These are phyloP conservation scores for Salpingus planirostris DNA, from an alignment of 2,888 invertebrate species.

Conservation along the genomic window DNA sequence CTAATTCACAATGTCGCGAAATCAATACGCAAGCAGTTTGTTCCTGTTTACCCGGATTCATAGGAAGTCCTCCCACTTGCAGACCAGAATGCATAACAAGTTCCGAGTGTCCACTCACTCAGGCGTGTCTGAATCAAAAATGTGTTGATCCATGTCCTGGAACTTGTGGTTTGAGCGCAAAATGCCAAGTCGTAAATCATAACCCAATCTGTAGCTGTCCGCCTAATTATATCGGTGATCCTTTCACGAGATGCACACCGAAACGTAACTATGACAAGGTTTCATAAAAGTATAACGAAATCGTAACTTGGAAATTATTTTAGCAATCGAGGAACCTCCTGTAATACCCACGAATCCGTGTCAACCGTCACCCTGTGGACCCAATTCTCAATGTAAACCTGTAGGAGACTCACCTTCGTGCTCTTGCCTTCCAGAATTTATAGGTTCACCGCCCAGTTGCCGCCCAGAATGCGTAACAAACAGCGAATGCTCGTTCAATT, in stretches of 20 bases:
- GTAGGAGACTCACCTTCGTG: slow-evolving; percentile 56
- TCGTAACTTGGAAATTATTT: slow-evolving; percentile 10
- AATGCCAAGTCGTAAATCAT: slow-evolving; percentile 67
- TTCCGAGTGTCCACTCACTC: slow-evolving; percentile 65
- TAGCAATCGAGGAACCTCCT: slow-evolving; percentile 19
- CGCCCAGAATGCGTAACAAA: slow-evolving; percentile 59
- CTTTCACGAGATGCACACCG: slow-evolving; percentile 50
- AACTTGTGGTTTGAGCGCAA: slow-evolving; percentile 64
- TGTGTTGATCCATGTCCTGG: slow-evolving; percentile 71
- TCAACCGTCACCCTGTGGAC: slow-evolving; percentile 70
- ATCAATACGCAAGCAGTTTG: slow-evolving; percentile 68
- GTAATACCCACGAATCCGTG: slow-evolving; percentile 54
- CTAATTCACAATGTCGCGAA: slow-evolving; percentile 66
- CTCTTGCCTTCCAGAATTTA: slow-evolving; percentile 53
- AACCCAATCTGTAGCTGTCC: slow-evolving; percentile 74
- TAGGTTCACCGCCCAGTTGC: slow-evolving; percentile 65
- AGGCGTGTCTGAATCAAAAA: slow-evolving; percentile 63
- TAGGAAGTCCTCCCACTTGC: slow-evolving; percentile 69
- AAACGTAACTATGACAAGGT: slow-evolving; percentile 45
- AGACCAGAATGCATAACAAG: slow-evolving; percentile 70
- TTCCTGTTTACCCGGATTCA: slow-evolving; percentile 64
- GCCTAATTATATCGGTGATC: slow-evolving; percentile 57
- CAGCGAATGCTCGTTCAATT: slow-evolving; percentile 61
- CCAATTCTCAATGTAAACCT: slow-evolving; percentile 61
- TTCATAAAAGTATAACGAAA: too few species aligned